Evolutionary conservation across 2,888 invertebrate genomes (phyloP), one percentile per base, ranked within the genome.

Genomic region (Drepana falcataria): DNA sequence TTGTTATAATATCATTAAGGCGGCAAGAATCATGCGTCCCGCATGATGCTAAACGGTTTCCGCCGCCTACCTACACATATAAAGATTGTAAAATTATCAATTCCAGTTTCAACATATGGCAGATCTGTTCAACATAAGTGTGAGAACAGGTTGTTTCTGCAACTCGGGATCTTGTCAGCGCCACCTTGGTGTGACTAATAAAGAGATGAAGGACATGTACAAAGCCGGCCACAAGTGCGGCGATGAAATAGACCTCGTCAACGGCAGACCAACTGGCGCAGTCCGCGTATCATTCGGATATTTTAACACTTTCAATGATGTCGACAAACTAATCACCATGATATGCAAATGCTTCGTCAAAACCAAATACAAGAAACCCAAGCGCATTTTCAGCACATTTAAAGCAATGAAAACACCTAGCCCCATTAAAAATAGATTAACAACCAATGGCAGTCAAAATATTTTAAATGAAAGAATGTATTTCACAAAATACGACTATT

Each of bases 61-160:
- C 21, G 21, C 21, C 21, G 21, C 21, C 21, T 21, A 21, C 21
- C 1, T 4, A 40, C 40, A 40, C 4, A 3, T 40, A 2, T 47
- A 48, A 9, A n/a, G 7, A 2, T 44, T 7, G 33, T 48, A 40
- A 2, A 9, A 2, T 48, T 44, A 35, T 4, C 48, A 51, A 55
- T 53, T 87, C 56, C 83, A 96, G 95, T 96, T 98, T 57, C 94
- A 96, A 71, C 96, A 97, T 73, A 94, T 99, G 91, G 96, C 98
- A 0, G 95, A 96, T 64, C 87, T 98, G 53, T 95, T 97, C 77
- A 95, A 95, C 67, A 95, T 99, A 53, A 94, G 95, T 65, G 81
- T 99, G 48, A 93, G 99, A 61, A 97, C 97, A 1, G 99, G 99
- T 0, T 99, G 99, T 79, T 98, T 98, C 79, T 99, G 99, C 81